Evolutionary conservation across 2,797 vertebrate genomes (phyloP).

Genomic region (Lepus townsendii): DNA sequence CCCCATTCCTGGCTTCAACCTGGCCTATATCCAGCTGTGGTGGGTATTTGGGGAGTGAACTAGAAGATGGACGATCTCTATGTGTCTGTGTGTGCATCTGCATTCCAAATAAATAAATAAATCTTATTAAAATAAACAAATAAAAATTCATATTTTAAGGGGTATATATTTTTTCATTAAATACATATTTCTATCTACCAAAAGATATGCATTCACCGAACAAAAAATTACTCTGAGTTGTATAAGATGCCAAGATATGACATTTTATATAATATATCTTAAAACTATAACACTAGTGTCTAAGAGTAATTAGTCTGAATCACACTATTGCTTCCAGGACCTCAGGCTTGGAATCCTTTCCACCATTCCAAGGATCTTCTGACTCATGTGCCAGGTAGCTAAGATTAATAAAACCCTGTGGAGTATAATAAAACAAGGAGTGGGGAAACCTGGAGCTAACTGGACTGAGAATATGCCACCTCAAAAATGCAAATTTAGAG

Average conservation of each 20-base stretch:
- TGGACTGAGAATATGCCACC: not conserved
- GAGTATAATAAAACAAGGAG: not conserved
- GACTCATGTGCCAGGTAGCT: not conserved
- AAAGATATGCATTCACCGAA: not conserved
- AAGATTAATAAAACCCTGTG: not conserved
- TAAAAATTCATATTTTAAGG: constrained; percentile 11
- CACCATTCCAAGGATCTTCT: not conserved
- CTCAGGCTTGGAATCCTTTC: not conserved
- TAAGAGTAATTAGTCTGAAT: not conserved
- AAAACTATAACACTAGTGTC: constrained; percentile 25
- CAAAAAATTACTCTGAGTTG: constrained; percentile 35
- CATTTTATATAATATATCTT: not conserved
- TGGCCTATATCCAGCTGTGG: too few relatives aligned
- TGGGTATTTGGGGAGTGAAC: too few relatives aligned
- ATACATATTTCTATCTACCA: constrained; percentile 8
- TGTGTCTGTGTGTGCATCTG: too few relatives aligned
- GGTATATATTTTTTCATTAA: not conserved
- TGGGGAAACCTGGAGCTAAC: not conserved
- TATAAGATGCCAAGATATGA: not conserved
- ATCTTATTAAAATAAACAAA: too few relatives aligned
- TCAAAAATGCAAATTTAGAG: too few relatives aligned
- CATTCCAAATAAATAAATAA: too few relatives aligned
- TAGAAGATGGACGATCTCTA: too few relatives aligned
- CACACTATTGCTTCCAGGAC: not conserved
- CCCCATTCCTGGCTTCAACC: too few relatives aligned